Base-by-base conservation (phyloP, 2,797 vertebrate species). In the Momotus momota region DNA sequence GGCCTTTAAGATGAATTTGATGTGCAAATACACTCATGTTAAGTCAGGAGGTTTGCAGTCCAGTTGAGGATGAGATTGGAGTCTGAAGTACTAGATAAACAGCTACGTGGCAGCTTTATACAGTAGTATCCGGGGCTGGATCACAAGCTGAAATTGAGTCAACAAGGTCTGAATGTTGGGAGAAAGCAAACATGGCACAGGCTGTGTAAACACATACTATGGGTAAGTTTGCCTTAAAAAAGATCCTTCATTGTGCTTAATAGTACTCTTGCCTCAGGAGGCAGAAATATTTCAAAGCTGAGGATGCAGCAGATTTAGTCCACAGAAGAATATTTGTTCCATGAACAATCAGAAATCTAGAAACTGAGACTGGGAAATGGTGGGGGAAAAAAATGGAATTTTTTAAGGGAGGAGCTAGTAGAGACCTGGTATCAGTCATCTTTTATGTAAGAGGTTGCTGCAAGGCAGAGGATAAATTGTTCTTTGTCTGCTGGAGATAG, bases 81-180 rank as follows among this genome's bases (percentile, higher is more conserved):
- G 55, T 71, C 71, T 96, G 71, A 96, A 95, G 87, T 73, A 70
- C 48, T 91, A 52, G 69, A 87, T 72, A 95, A 94, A 94, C 85
- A 95, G 48, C 67, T 87, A 80, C 15, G 19, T 95, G 87, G 86
- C 93, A 89, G 74, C 71, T 92, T 92, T 87, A 86, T 92, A 52
- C 86, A 64, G 64, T 70, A 83, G 58, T 62, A 67, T 94, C 89
- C 2, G 3, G 70, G 35, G n/a, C 84, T 87, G 67, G 78, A 92
- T 93, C 74, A 71, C 60, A 77, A 6, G 14, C 20, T 55, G 69
- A 73, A 87, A 93, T 64, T 87, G 80, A 94, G 72, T 94, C 87
- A 96, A 94, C 93, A 93, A 87, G 45, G 49, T 81, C 81, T 87
- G 75, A 87, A 85, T 66, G 55, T 51, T 71, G 62, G 52, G 35